Evolutionary conservation across 2,113 vertebrate species (phyloP).

Genomic region (Takifugu flavidus): DNA sequence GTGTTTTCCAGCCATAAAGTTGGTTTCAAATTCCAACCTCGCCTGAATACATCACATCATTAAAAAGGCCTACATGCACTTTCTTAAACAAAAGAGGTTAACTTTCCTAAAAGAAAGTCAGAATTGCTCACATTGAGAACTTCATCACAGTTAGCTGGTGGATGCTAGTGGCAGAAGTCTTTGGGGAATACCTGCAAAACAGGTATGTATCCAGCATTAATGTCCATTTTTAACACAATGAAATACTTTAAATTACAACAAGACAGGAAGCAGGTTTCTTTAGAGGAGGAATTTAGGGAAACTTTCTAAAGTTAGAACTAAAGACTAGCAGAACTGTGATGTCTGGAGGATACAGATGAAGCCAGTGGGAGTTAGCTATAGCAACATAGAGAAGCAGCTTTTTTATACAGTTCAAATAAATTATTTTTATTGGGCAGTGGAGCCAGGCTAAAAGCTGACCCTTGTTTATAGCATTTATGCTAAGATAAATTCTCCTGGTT

Average conservation of each 20-base stretch:
- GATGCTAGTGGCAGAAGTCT: conserved; percentile 19
- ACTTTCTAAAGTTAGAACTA: conserved; percentile 3
- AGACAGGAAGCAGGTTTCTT: conserved; percentile 18
- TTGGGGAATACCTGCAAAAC: background rate
- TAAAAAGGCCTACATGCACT: conserved; percentile 20
- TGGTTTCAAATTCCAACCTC: background rate
- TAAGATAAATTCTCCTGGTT: too few species aligned
- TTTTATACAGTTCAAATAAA: too few species aligned
- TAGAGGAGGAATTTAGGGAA: background rate
- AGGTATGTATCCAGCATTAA: background rate
- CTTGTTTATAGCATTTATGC: too few species aligned
- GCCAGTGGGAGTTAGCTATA: background rate
- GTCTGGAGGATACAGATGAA: background rate
- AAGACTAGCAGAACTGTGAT: background rate
- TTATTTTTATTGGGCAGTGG: too few species aligned
- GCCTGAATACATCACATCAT: conserved; percentile 36
- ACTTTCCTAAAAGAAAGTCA: conserved; percentile 16
- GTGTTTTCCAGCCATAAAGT: too few species aligned
- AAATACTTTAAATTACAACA: background rate
- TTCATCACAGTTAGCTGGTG: conserved; percentile 1
- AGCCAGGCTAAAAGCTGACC: too few species aligned
- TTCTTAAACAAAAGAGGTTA: background rate
- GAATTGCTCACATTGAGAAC: conserved; percentile 2
- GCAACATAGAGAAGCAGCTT: too few species aligned
- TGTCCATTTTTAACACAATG: conserved; percentile 5